A percentile compares a stretch with the other conserved stretches of the same genome.
phyloP scores from a whole-genome alignment of 2,888 invertebrate species.

The Nemapogon koenigi region DNA sequence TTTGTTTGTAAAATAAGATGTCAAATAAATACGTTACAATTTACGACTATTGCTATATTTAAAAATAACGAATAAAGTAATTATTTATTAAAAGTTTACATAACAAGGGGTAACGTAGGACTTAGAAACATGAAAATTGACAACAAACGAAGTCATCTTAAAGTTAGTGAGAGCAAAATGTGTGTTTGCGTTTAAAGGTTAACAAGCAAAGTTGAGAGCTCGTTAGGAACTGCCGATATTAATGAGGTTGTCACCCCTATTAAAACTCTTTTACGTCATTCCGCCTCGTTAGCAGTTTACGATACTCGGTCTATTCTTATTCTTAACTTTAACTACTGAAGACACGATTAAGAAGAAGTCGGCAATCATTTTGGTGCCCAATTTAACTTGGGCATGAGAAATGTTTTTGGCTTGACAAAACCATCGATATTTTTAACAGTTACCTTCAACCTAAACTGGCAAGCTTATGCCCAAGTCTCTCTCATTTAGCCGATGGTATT shows the following conservation, averaged over 20 bases:
- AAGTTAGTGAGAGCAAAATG: slow-evolving; percentile 19
- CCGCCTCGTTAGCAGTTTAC: slow-evolving; percentile 29
- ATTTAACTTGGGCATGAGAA: too few species aligned
- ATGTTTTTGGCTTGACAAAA: too few species aligned
- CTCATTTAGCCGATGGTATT: too few species aligned
- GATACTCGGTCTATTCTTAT: slow-evolving; percentile 21
- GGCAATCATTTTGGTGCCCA: too few species aligned
- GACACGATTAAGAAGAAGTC: too few species aligned
- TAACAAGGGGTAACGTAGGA: neutral
- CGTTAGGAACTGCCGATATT: slow-evolving; percentile 30
- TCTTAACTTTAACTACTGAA: too few species aligned
- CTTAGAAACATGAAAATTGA: slow-evolving; percentile 6
- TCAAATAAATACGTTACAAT: too few species aligned
- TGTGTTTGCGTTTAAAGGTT: slow-evolving; percentile 32
- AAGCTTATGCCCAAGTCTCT: too few species aligned
- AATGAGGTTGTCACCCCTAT: slow-evolving; percentile 31
- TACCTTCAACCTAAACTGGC: too few species aligned
- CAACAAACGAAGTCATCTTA: slow-evolving; percentile 14
- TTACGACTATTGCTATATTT: too few species aligned
- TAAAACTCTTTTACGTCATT: slow-evolving; percentile 34
- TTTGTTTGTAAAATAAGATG: too few species aligned
- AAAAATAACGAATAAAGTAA: neutral
- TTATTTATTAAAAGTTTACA: neutral
- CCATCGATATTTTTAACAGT: too few species aligned
- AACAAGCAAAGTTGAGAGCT: slow-evolving; percentile 39